Base-by-base conservation (phyloP, 2,113 vertebrate genomes). In the Saimiri boliviensis region DNA sequence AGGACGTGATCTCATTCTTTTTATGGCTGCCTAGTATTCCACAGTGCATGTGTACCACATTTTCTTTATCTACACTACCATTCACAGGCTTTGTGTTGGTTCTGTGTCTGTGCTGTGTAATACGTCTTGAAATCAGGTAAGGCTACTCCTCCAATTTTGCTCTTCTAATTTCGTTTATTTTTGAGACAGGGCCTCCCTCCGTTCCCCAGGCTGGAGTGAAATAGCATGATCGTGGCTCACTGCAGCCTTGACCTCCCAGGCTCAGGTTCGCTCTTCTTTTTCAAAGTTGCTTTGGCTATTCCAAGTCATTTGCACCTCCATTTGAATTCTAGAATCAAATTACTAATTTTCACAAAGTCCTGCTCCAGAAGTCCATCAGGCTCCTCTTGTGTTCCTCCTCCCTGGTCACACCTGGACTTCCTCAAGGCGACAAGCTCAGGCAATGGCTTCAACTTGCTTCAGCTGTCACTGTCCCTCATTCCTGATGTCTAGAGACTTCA, bases 301-400 rank as follows among this genome's bases (percentile, higher is more conserved):
- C 16, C 42, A 45, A 77, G 63, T 73, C 6, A 32, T 86, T 54
- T 71, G 25, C 21, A 89, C 86, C 89, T 93, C 42, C 40, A 6
- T 58, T 87, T 74, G 35, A 89, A 86, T 35, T 71, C 95, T 70
- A 76, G 11, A 92, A 45, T 85, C 47, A 42, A 71, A 66, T 42
- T 0, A 68, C 49, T 58, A 40, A 4, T 74, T 83, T 54, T 85
- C 83, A 52, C 12, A 7, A 68, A 47, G 47, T 30, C 32, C 77
- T 47, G 23, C 47, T 35, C 32, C 32, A 13, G 70, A 66, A 66
- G 13, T 27, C 60, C 54, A 60, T 21, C 16, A 14, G 47, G 17
- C 13, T 86, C 8, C 21, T 52, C 4, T 66, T 52, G 20, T 19
- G 14, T 4, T 47, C 35, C 27, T 60, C 17, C 12, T 52, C n/a